phyloP scores from a whole-genome alignment of 2,797 vertebrate species.

The Enteromius afrohamiltoni region DNA sequence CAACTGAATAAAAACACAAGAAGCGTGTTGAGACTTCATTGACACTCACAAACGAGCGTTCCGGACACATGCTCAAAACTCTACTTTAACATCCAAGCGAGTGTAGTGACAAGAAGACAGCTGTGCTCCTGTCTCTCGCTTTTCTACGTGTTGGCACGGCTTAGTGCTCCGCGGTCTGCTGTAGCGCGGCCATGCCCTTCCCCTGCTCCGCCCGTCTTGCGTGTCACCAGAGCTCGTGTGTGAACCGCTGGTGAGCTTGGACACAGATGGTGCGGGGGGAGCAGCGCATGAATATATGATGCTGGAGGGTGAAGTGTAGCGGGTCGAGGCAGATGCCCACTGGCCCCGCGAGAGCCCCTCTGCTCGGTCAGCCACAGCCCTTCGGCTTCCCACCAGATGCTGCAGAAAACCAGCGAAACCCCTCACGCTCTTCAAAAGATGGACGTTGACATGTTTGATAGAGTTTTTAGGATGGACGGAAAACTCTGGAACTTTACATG shows the following conservation, averaged over 20 bases:
- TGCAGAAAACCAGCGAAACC: conserved; percentile 48
- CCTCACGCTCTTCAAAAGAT: conserved; percentile 38
- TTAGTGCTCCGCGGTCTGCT: conserved; percentile 18
- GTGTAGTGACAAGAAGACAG: conserved; percentile 14
- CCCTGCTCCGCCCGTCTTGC: conserved; percentile 47
- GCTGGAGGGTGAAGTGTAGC: conserved; percentile 64
- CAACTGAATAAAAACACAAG: conserved; percentile 11
- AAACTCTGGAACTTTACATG: neutral
- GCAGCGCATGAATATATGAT: conserved; percentile 64
- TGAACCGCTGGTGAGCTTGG: conserved; percentile 49
- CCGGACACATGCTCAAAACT: conserved; percentile 1
- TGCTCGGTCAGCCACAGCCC: conserved; percentile 56
- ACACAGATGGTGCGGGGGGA: conserved; percentile 63
- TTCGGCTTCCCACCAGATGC: conserved; percentile 58
- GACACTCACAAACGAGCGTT: neutral
- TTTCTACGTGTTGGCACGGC: conserved; percentile 34
- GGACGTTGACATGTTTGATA: conserved; percentile 38
- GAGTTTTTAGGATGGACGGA: conserved; percentile 6
- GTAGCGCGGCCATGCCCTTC: conserved; percentile 29
- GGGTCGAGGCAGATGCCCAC: conserved; percentile 64
- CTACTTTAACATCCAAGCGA: neutral
- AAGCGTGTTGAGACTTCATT: neutral
- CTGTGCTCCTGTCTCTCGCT: conserved; percentile 29
- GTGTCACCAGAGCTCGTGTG: conserved; percentile 45
- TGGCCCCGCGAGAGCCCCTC: conserved; percentile 57